phyloP scores from a whole-genome alignment of 1,140 invertebrate species.

The Pemphigus obesinymphae region DNA sequence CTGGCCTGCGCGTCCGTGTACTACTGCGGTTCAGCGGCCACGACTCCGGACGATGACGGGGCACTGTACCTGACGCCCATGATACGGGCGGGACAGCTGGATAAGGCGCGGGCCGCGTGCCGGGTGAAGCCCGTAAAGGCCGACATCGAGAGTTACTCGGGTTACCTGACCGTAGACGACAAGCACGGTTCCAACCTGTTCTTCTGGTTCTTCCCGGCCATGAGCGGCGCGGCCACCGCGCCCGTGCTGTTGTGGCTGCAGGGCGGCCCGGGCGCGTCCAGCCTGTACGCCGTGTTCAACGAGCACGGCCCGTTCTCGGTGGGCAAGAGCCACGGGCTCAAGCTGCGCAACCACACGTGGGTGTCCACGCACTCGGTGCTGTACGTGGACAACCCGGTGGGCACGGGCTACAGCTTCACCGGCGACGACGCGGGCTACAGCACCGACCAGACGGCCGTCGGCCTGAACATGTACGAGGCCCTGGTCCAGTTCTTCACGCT shows the following conservation, averaged over 20 bases:
- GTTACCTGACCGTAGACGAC: slow-evolving; percentile 69
- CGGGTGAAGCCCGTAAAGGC: slow-evolving; percentile 37
- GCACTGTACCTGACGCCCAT: slow-evolving; percentile 43
- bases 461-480: slow-evolving; percentile 61
- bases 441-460: slow-evolving; percentile 63
- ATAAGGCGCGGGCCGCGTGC: slow-evolving; percentile 33
- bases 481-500: slow-evolving; percentile 68
- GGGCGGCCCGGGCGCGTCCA: slow-evolving; percentile 68
- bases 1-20: neutral
- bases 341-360: slow-evolving; percentile 60
- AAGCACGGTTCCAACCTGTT: slow-evolving; percentile 57
- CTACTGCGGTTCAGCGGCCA: too few relatives aligned
- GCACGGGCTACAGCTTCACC: slow-evolving; percentile 62
- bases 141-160: slow-evolving; percentile 54
- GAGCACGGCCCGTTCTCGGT: slow-evolving; percentile 59
- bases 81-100: slow-evolving; percentile 39
- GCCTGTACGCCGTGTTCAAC: slow-evolving; percentile 68
- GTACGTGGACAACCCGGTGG: slow-evolving; percentile 84
- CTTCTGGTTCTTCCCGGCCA: slow-evolving; percentile 73
- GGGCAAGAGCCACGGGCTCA: slow-evolving; percentile 49
- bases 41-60: neutral
- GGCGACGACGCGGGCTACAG: slow-evolving; percentile 59
- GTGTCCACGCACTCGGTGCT: slow-evolving; percentile 68
- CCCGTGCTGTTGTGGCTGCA: slow-evolving; percentile 73
- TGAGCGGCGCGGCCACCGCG: slow-evolving; percentile 50